phyloP scores from a whole-genome alignment of 2,888 invertebrate species.

The Himalopsyche japonica region DNA sequence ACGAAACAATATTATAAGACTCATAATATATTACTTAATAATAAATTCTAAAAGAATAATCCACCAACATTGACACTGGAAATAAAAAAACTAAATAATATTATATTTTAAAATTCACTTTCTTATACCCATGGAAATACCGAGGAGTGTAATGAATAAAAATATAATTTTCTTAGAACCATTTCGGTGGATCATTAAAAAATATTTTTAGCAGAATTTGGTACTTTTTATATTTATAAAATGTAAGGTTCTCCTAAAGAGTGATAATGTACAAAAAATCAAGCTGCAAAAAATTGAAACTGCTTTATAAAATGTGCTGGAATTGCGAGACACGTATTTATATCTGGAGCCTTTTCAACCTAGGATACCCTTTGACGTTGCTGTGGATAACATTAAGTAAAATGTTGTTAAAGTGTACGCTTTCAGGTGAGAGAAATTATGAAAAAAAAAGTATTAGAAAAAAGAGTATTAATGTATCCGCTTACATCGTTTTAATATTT shows the following conservation, averaged over 20 bases:
- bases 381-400: neutral
- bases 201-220: neutral
- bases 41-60: too few relatives aligned
- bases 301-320: neutral
- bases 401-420: neutral
- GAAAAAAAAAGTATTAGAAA: neutral
- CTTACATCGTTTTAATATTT: constrained; percentile 11
- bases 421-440: constrained; percentile 4
- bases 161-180: neutral
- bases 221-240: neutral
- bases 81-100: too few relatives aligned
- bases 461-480: constrained; percentile 6
- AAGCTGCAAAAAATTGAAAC: neutral
- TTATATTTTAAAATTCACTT: too few relatives aligned
- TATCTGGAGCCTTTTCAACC: neutral
- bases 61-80: too few relatives aligned
- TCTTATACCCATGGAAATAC: too few relatives aligned
- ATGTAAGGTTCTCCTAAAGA: neutral
- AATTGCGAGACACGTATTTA: neutral
- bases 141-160: neutral
- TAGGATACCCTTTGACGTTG: neutral
- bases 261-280: neutral
- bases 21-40: too few relatives aligned
- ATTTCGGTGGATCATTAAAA: neutral
- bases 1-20: too few relatives aligned